These are phyloP conservation scores for Dryas iulia DNA, from an alignment of 1,140 invertebrate species.

Conservation along the genomic window DNA sequence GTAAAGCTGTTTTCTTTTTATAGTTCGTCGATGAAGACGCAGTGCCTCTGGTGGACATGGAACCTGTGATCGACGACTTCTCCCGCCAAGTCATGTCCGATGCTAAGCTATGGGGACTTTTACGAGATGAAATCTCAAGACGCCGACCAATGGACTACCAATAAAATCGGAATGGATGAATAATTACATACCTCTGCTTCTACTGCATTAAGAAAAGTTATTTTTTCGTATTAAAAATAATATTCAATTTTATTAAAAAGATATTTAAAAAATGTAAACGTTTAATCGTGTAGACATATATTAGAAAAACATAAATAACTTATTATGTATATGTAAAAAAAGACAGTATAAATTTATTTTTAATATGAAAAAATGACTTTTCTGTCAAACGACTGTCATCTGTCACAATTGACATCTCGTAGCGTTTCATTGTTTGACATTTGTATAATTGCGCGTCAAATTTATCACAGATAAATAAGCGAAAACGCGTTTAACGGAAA, in stretches of 20 bases:
- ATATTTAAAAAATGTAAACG: too few relatives aligned
- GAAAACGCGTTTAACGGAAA: slow-evolving; percentile 6
- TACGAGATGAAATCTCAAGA: slow-evolving; percentile 82
- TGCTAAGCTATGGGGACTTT: slow-evolving; percentile 62
- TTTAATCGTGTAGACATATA: too few relatives aligned
- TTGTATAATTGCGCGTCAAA: not conserved
- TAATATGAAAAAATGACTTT: not conserved
- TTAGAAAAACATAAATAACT: too few relatives aligned
- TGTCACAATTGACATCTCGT: slow-evolving; percentile 9
- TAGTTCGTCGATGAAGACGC: slow-evolving; percentile 81
- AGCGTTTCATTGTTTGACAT: slow-evolving; percentile 33
- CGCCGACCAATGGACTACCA: slow-evolving; percentile 75
- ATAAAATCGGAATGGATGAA: slow-evolving; percentile 8
- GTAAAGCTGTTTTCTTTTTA: too few relatives aligned
- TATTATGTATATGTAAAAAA: too few relatives aligned
- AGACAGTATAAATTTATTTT: not conserved
- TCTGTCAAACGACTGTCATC: too few relatives aligned
- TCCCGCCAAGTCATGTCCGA: slow-evolving; percentile 88
- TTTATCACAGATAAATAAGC: not conserved
- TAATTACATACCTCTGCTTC: not conserved
- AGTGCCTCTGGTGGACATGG: slow-evolving; percentile 83
- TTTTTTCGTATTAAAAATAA: not conserved
- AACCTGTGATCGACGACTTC: slow-evolving; percentile 86
- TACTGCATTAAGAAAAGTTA: not conserved
- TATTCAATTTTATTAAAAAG: too few relatives aligned